Evolutionary conservation across 2,113 vertebrate species (phyloP).

Genomic region (Micronycteris hirsuta): DNA sequence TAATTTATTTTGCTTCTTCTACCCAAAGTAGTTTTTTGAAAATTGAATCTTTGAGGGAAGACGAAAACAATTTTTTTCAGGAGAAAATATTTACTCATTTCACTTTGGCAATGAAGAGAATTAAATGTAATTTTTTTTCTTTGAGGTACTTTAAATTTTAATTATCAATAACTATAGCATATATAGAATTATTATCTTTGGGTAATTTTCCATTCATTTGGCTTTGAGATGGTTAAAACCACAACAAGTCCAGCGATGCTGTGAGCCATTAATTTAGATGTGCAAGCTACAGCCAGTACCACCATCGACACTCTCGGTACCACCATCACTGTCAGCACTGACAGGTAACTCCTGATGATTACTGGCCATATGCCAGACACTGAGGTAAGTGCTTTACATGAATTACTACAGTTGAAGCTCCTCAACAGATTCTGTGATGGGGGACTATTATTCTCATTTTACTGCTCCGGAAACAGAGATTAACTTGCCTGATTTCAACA

Average conservation of each 20-base stretch:
- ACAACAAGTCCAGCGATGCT: background rate
- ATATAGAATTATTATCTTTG: background rate
- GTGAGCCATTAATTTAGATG: background rate
- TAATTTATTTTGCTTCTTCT: background rate
- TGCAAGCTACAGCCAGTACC: background rate
- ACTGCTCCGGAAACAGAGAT: background rate
- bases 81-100: background rate
- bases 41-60: background rate
- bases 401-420: background rate
- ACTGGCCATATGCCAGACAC: background rate
- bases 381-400: background rate
- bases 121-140: background rate
- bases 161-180: background rate
- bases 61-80: background rate
- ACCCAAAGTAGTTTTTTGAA: background rate
- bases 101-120: background rate
- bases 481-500: background rate
- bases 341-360: background rate
- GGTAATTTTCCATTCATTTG: background rate
- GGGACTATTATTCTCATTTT: background rate
- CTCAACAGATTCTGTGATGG: background rate
- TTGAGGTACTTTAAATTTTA: background rate
- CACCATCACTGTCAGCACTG: rapidly evolving
- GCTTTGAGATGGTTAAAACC: background rate
- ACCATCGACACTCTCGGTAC: background rate